Evolutionary conservation across 2,888 invertebrate species (phyloP), one percentile per base, ranked within the genome.

Genomic region (Tipula helvola): DNA sequence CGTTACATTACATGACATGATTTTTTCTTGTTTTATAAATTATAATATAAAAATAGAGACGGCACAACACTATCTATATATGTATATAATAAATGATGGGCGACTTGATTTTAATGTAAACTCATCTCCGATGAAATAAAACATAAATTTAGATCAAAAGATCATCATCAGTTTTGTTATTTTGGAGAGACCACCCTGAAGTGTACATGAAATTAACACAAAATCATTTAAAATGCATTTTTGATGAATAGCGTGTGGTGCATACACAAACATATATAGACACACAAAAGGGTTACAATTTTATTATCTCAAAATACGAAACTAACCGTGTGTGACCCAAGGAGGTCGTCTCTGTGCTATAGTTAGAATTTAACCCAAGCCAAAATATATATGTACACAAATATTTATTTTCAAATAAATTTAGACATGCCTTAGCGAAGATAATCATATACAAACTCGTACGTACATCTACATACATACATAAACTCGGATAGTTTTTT

Each of bases 101-200:
- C 71, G 71, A 28, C 71, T 71, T 71, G 28, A 71, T 71, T 28
- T 71, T 71, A 71, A 71, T 71, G 71, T 71, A 71, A 71, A 71
- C 71, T 71, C 71, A 71, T 71, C 28, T 28, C 10, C 28, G 28
- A 71, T 28, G 12, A 12, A 28, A 71, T 71, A 71, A 28, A 71
- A 71, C 71, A 71, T 71, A 71, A 71, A 71, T 71, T 71, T 71
- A 71, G 71, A 71, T 71, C 71, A 71, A 71, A 71, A 71, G 71
- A 71, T 71, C 71, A 71, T 71, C 71, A 71, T 71, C 71, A 71
- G 28, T 71, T 28, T 71, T 71, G 71, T 71, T 71, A 28, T 71
- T 71, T 52, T 52, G 2, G 71, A 28, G 3, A 28, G 71, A 71
- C 71, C 71, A 71, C 71, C 71, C 71, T 71, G 71, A 71, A 28